Evolutionary conservation across 2,113 vertebrate species (phyloP), one percentile per base, ranked within the genome.

Genomic region (Crocuta crocuta): DNA sequence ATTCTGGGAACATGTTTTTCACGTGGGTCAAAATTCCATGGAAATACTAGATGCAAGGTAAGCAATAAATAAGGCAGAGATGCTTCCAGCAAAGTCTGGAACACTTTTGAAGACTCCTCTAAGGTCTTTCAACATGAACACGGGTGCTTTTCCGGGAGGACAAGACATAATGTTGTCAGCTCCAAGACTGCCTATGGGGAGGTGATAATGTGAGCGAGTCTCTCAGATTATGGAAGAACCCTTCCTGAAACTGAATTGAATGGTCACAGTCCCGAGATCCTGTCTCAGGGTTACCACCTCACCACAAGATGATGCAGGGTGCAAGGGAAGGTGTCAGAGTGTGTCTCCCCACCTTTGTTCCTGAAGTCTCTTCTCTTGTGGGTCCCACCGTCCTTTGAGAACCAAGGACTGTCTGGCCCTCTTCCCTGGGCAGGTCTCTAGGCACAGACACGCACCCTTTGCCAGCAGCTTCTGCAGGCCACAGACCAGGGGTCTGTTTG

Each of bases 201-300:
- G 33, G 63, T 21, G 89, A 1, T 35, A 19, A 66, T 1, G 7
- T 15, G 31, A 82, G 87, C 63, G 73, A 24, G 15, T 39, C 17
- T 12, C 15, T 48, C 65, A 58, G 78, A 50, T 80, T n/a, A 21
- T 16, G 39, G 28, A 81, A 92, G 84, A 28, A 28, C 39, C 15
- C 23, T 63, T 58, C 85, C 79, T 43, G 68, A 76, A 35, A 53
- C 0, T 0, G 31, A 81, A 43, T 5, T 33, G 45, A 88, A 53
- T 5, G 35, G 13, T 21, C 39, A 26, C 0, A n/a, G 4, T 45
- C 35, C 26, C 21, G 23, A 65, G 0, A 0, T 58, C 26, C 35
- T 65, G 85, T 48, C n/a, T 39, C 28, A 26, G 39, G 33, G 39
- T 81, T 66, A 82, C 87, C 28, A 12, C 55, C 55, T 74, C 12